Percentiles rank a stretch among this genome's conserved stretches.
Conservation (phyloP, 2,888 invertebrate genomes). For the Philereme vetulata region DNA sequence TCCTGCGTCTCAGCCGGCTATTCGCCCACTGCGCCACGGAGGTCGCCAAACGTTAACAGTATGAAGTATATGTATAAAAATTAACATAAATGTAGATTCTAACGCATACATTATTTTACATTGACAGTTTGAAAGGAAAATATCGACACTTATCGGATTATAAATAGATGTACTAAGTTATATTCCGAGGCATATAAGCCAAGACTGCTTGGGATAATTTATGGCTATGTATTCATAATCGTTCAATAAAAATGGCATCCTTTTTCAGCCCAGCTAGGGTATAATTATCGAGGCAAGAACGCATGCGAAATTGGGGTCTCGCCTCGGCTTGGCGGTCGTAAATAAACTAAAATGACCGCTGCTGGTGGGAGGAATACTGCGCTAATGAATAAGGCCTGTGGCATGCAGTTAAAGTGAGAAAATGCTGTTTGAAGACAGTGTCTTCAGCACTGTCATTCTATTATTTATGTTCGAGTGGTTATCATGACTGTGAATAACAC, state of each 20-base stretch:
- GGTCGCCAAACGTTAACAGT: no score
- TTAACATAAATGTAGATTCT: no score
- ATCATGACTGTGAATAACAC: background rate
- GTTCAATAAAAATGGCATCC: constrained; percentile 74
- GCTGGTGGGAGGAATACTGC: constrained; percentile 75
- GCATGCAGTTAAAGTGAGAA: constrained; percentile 36
- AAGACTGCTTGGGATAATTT: constrained; percentile 30
- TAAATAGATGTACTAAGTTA: constrained; percentile 3
- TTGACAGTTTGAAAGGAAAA: no score
- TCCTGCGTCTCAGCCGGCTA: no score
- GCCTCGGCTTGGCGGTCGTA: constrained; percentile 76
- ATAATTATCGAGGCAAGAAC: constrained; percentile 79
- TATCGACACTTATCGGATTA: background rate
- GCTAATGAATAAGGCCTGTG: constrained; percentile 73
- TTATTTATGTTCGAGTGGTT: constrained; percentile 4
- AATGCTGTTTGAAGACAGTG: constrained; percentile 30
- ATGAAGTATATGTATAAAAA: no score
- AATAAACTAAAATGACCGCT: constrained; percentile 80
- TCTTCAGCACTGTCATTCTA: constrained; percentile 13
- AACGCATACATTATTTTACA: no score
- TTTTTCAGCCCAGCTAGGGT: constrained; percentile 74
- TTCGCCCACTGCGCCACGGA: no score
- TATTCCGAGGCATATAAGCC: constrained; percentile 28
- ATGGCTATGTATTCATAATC: constrained; percentile 51
- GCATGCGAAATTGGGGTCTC: constrained; percentile 83